Conservation (phyloP, 2,888 invertebrate genomes). For the Fabriciana adippe region DNA sequence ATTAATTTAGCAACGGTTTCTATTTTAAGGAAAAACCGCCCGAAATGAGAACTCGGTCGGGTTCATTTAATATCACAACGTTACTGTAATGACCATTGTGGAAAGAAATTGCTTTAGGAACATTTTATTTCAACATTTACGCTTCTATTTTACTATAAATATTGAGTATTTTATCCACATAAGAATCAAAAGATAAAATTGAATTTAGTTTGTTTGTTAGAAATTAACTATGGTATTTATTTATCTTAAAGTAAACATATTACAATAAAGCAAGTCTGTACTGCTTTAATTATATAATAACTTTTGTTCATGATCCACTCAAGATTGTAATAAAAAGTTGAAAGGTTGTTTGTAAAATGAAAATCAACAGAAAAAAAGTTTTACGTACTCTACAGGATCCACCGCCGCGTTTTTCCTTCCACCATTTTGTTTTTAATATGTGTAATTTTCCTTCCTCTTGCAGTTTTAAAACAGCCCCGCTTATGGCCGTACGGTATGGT, state of each 20-base stretch:
- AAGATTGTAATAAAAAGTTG: conserved; percentile 6
- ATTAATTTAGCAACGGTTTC: conserved; percentile 2
- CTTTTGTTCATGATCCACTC: not conserved
- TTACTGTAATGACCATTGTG: conserved; percentile 11
- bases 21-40: not conserved
- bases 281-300: not conserved
- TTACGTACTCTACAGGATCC: conserved; percentile 90
- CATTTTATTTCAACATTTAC: not conserved
- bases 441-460: conserved; percentile 98
- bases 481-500: conserved; percentile 95
- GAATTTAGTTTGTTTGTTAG: too few relatives aligned
- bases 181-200: too few relatives aligned
- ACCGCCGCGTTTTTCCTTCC: conserved; percentile 96
- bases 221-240: too few relatives aligned
- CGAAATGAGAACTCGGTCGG: conserved; percentile 11
- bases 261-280: not conserved
- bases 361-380: conserved; percentile 20
- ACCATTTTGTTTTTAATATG: conserved; percentile 97
- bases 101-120: conserved; percentile 22
- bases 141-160: conserved; percentile 7
- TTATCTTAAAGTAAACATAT: not conserved
- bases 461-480: conserved; percentile 95
- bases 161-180: not conserved
- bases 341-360: conserved; percentile 3
- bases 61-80: conserved; percentile 19